A percentile compares a stretch with the other conserved stretches of the same genome.
phyloP scores from a whole-genome alignment of 35 echinoderm and acorn worm species.

The Lytechinus variegatus region DNA sequence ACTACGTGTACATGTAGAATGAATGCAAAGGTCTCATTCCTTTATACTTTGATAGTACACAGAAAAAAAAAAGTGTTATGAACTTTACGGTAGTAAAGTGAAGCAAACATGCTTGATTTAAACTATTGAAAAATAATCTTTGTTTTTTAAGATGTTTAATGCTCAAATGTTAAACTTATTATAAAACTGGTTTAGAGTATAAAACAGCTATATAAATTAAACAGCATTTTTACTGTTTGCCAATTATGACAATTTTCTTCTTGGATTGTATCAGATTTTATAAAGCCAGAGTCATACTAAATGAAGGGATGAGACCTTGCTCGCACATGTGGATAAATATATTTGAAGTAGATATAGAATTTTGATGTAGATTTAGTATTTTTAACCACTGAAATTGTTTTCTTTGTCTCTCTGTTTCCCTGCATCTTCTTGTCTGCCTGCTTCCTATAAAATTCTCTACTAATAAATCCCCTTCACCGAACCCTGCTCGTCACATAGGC shows the following conservation, averaged over 20 bases:
- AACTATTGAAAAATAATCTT: too few relatives aligned
- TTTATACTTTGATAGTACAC: neutral
- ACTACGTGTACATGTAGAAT: neutral
- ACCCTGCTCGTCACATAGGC: conserved; percentile 11
- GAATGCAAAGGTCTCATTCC: neutral
- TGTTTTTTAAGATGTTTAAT: too few relatives aligned
- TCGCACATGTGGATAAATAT: neutral
- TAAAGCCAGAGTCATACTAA: neutral
- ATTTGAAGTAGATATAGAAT: neutral
- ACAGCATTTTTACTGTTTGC: neutral
- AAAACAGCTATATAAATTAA: too few relatives aligned
- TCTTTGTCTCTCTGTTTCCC: conserved; percentile 34
- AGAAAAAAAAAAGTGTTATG: too few relatives aligned
- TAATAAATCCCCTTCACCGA: neutral
- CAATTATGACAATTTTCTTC: neutral
- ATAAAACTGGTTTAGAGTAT: too few relatives aligned
- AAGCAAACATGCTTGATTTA: too few relatives aligned
- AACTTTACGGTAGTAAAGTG: too few relatives aligned
- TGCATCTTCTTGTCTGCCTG: conserved; percentile 14
- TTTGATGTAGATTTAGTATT: conserved; percentile 17
- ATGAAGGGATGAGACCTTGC: neutral
- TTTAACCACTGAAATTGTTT: conserved; percentile 4
- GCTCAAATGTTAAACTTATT: too few relatives aligned
- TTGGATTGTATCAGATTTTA: neutral
- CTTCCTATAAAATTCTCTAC: neutral